Conservation (phyloP, 1,140 invertebrate genomes). For the Tenebrio molitor region DNA sequence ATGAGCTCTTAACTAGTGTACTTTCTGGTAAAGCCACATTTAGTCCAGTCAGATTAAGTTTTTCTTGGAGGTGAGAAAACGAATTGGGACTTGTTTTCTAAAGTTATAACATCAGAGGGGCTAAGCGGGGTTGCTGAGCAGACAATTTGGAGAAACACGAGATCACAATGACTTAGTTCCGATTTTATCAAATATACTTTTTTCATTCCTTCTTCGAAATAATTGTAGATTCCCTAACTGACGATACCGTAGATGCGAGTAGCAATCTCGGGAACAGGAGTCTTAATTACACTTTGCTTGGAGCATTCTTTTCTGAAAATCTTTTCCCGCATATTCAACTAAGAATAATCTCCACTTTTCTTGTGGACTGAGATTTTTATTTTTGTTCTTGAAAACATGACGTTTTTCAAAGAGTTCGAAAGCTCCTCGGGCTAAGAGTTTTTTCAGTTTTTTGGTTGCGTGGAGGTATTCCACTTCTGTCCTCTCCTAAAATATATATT, state of each 20-base stretch:
- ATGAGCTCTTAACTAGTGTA: no score
- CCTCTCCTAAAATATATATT: constrained; percentile 27
- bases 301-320: not conserved
- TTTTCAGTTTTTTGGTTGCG: not conserved
- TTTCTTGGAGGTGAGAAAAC: not conserved
- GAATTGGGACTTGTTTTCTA: constrained; percentile 8
- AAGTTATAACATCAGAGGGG: not conserved
- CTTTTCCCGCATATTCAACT: constrained; percentile 3
- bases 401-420: constrained; percentile 11
- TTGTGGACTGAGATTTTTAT: not conserved
- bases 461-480: constrained; percentile 3
- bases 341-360: not conserved
- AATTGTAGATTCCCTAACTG: constrained; percentile 1
- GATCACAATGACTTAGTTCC: not conserved
- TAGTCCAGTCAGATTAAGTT: no score
- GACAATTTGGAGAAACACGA: not conserved
- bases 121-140: constrained; percentile 5
- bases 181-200: constrained; percentile 7
- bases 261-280: constrained; percentile 2
- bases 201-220: not conserved
- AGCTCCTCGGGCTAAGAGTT: constrained; percentile 3
- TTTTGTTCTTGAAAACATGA: constrained; percentile 32
- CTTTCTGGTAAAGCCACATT: no score
- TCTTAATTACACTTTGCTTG: constrained; percentile 2
- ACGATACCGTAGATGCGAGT: not conserved